Percentiles rank a stretch among this genome's conserved stretches.
These are phyloP conservation scores for Acleris literana DNA, from an alignment of 2,888 invertebrate genomes.

Conservation along the genomic window DNA sequence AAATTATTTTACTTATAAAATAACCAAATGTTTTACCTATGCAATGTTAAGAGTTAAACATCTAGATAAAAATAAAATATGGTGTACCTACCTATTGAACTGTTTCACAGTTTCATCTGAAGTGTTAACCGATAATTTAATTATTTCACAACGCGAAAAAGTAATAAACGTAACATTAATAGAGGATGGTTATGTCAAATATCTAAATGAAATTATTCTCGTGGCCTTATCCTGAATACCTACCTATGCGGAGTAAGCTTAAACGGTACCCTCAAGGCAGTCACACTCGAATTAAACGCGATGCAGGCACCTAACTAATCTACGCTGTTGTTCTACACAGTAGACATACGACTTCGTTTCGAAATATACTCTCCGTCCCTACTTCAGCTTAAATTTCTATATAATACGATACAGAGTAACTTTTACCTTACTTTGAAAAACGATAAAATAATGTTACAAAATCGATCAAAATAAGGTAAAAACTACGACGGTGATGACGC, in stretches of 20 bases:
- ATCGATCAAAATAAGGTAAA: conserved; percentile 46
- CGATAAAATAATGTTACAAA: conserved; percentile 41
- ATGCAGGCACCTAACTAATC: conserved; percentile 67
- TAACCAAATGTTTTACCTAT: conserved; percentile 71
- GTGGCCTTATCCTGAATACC: conserved; percentile 25
- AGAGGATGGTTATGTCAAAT: conserved; percentile 46
- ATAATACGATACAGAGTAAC: conserved; percentile 31
- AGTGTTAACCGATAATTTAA: conserved; percentile 61
- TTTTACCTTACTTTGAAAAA: conserved; percentile 23
- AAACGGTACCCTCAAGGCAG: conserved; percentile 22
- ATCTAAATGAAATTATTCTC: conserved; percentile 34
- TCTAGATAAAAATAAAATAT: conserved; percentile 70
- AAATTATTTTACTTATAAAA: conserved; percentile 78
- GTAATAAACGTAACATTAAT: conserved; percentile 48
- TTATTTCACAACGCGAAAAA: conserved; percentile 69
- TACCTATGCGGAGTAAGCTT: conserved; percentile 30
- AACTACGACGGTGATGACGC: conserved; percentile 66
- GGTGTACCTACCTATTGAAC: conserved; percentile 74
- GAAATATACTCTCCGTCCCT: conserved; percentile 76
- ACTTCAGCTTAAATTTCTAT: conserved; percentile 36
- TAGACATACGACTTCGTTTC: conserved; percentile 82
- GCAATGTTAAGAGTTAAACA: conserved; percentile 66
- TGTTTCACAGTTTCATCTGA: conserved; percentile 69
- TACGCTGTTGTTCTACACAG: conserved; percentile 81
- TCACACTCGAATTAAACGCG: conserved; percentile 48